Base-by-base conservation (phyloP, 2,888 invertebrate genomes). In the Petrolisthes manimaculis region DNA sequence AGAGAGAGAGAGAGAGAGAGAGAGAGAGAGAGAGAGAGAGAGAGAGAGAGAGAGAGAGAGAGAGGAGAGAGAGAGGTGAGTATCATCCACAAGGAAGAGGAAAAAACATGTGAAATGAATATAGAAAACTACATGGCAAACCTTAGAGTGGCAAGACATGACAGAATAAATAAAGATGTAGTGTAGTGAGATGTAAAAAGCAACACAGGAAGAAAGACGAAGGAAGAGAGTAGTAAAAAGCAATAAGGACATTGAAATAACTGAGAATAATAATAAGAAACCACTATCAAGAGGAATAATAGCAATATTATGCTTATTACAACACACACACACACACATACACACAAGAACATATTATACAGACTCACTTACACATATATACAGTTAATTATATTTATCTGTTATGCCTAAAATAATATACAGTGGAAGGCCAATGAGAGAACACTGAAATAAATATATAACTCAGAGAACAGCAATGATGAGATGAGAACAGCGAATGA, bases 221-320 rank as follows among this genome's bases (percentile, higher is more conserved):
- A n/a, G n/a, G n/a, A n/a, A n/a, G n/a, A n/a, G n/a, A n/a, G n/a
- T n/a, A n/a, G n/a, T n/a, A n/a, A n/a, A n/a, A n/a, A n/a, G 71
- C 71, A 71, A 71, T 71, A 71, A 24, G 71, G n/a, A 18, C 8
- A 6, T 18, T 14, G 51, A 18, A 51, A 5, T n/a, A 53, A 4
- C 5, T 51, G 77, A 51, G 75, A 14, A 55, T 71, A 75, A 56
- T 83, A 71, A 83, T 75, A 83, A 75, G 83, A 83, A n/a, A 83
- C n/a, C n/a, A n/a, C n/a, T n/a, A n/a, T n/a, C n/a, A n/a, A n/a
- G n/a, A n/a, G n/a, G 83, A 83, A 83, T 75, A 75, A 85, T 85
- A 79, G 85, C 85, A 85, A 79, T 85, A 79, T 78, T 85, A 85
- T 79, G n/a, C n/a, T n/a, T n/a, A n/a, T n/a, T n/a, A n/a, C n/a